phyloP scores from a whole-genome alignment of 1,140 invertebrate genomes.

The Drosophila subobscura region DNA sequence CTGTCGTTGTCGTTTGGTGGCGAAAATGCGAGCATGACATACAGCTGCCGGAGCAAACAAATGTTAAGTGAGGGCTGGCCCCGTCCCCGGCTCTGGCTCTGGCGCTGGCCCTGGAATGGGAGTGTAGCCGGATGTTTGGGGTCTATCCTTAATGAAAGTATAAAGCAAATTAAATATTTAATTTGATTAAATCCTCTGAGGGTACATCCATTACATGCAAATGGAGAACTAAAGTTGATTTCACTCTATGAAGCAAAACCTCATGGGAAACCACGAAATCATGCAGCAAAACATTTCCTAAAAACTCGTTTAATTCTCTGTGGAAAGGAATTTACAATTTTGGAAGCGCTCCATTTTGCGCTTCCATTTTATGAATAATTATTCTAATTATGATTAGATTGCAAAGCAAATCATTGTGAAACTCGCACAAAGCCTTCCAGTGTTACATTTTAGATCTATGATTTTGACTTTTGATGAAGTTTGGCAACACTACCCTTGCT shows the following conservation, averaged over 20 bases:
- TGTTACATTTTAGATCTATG: background rate
- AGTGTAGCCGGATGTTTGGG: background rate
- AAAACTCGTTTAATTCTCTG: too few species aligned
- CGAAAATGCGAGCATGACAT: conserved; percentile 74
- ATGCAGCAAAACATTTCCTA: too few species aligned
- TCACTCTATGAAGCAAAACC: background rate
- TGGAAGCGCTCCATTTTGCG: too few species aligned
- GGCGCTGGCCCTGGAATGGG: background rate
- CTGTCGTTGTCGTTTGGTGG: conserved; percentile 73
- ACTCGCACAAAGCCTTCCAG: too few species aligned
- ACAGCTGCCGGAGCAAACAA: conserved; percentile 56
- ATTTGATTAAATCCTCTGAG: conserved; percentile 31
- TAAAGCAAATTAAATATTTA: conserved; percentile 68
- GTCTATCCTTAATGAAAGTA: conserved; percentile 47
- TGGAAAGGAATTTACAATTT: too few species aligned
- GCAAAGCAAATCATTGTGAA: too few species aligned
- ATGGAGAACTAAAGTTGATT: conserved; percentile 7
- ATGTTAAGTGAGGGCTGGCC: conserved; percentile 44
- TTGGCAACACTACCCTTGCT: background rate
- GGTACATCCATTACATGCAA: background rate
- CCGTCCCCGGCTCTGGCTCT: background rate
- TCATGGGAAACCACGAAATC: background rate
- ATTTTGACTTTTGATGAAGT: background rate
- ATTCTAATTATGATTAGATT: too few species aligned
- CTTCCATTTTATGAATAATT: too few species aligned